Percentiles rank a stretch among this genome's conserved stretches.
Conservation (phyloP, 2,888 invertebrate species). For the Onchidella celtica region DNA sequence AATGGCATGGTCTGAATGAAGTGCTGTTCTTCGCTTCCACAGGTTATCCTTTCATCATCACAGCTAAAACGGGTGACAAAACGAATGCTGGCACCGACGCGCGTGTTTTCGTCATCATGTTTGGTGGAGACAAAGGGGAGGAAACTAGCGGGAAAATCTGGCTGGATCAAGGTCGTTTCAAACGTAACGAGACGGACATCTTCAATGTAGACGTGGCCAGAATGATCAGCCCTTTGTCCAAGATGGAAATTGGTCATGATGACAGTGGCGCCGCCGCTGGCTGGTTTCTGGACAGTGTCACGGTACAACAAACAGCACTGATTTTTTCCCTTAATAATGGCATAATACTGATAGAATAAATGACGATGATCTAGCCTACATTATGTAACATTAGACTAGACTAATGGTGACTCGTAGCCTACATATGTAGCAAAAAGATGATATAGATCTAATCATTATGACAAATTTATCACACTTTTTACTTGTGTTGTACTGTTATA, state of each 20-base stretch:
- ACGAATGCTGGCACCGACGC: slow-evolving; percentile 78
- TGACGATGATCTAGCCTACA: too few species aligned
- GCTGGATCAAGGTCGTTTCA: slow-evolving; percentile 77
- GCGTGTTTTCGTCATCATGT: slow-evolving; percentile 75
- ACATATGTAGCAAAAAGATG: too few species aligned
- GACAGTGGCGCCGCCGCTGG: slow-evolving; percentile 76
- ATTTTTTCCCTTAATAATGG: too few species aligned
- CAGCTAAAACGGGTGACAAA: slow-evolving; percentile 77
- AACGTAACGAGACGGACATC: slow-evolving; percentile 74
- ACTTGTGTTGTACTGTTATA: too few species aligned
- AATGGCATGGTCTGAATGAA: too few species aligned
- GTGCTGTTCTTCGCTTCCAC: too few species aligned
- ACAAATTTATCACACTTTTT: too few species aligned
- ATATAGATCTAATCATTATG: too few species aligned
- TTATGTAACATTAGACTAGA: too few species aligned
- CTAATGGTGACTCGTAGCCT: too few species aligned
- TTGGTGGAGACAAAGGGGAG: slow-evolving; percentile 69
- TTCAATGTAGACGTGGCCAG: slow-evolving; percentile 77
- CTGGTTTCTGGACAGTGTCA: slow-evolving; percentile 77
- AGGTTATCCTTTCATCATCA: slow-evolving; percentile 77
- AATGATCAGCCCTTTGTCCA: slow-evolving; percentile 75
- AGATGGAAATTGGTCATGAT: slow-evolving; percentile 79
- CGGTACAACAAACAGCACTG: not conserved
- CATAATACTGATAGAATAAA: too few species aligned
- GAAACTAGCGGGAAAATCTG: slow-evolving; percentile 78